Evolutionary conservation across 2,888 invertebrate genomes (phyloP).

Genomic region (Strigamia maritima): DNA sequence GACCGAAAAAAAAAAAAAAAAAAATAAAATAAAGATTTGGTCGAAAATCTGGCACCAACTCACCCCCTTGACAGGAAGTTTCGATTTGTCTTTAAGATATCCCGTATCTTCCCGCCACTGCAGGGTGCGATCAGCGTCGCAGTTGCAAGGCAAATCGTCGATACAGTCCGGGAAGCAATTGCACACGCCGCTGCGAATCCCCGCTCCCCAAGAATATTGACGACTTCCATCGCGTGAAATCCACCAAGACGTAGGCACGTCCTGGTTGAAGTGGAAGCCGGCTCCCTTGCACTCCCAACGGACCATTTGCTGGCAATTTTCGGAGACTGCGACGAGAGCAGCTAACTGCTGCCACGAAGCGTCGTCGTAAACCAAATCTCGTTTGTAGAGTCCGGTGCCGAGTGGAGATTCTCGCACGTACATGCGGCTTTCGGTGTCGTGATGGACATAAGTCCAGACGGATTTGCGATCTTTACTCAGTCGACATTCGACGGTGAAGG

Average conservation of each 20-base stretch:
- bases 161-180: slow-evolving; percentile 43
- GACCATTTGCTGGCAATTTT: slow-evolving; percentile 45
- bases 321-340: slow-evolving; percentile 44
- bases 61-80: slow-evolving; percentile 42
- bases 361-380: slow-evolving; percentile 44
- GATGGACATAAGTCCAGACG: slow-evolving; percentile 45
- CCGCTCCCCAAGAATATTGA: slow-evolving; percentile 45
- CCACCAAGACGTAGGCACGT: slow-evolving; percentile 44
- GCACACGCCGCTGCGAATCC: slow-evolving; percentile 43
- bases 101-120: slow-evolving; percentile 44
- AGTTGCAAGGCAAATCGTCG: slow-evolving; percentile 44
- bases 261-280: slow-evolving; percentile 44
- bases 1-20: no score
- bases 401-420: slow-evolving; percentile 45
- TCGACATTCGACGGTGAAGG: slow-evolving; percentile 45
- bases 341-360: slow-evolving; percentile 43
- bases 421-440: slow-evolving; percentile 46
- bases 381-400: slow-evolving; percentile 44
- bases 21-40: no score
- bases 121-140: slow-evolving; percentile 43
- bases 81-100: slow-evolving; percentile 44
- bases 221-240: slow-evolving; percentile 42
- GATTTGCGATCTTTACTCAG: slow-evolving; percentile 40
- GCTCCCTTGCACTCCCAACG: slow-evolving; percentile 46
- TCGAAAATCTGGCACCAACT: no score